Evolutionary conservation across 2,113 vertebrate species (phyloP).

Genomic region (human (Homo sapiens)): GRCh38 chr13:73793501-73794000

Average conservation of each 20-base stretch:
- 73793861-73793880: background rate
- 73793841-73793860: rapidly evolving
- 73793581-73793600: background rate
- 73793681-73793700: background rate
- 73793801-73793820: background rate
- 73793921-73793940: background rate
- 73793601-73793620: background rate
- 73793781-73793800: background rate
- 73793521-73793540: background rate
- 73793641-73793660: background rate
- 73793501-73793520: background rate
- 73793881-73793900: background rate
- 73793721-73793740: background rate
- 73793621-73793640: background rate
- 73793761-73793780: background rate
- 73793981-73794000: background rate
- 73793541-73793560: background rate
- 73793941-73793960: background rate
- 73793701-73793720: background rate
- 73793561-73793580: background rate
- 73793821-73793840: background rate
- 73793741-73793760: background rate
- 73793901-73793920: background rate
- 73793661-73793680: background rate
- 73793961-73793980: background rate